Percentiles rank a stretch among this genome's conserved stretches.
Conservation (phyloP, 2,113 vertebrate genomes). For the cattle (Bos taurus) region ARS-UCD2.0 NC_037331.1:67542501-67543000, state of each 20-base stretch:
- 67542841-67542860: not conserved
- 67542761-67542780: not conserved
- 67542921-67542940: not conserved
- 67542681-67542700: not conserved
- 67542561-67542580: not conserved
- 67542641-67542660: not conserved
- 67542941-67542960: not conserved
- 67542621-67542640: not conserved
- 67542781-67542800: not conserved
- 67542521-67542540: constrained; percentile 12
- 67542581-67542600: not conserved
- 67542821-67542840: not conserved
- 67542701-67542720: not conserved
- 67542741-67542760: not conserved
- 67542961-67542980: not conserved
- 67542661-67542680: not conserved
- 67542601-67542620: not conserved
- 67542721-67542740: not conserved
- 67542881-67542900: not conserved
- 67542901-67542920: not conserved
- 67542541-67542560: not conserved
- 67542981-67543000: not conserved
- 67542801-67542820: not conserved
- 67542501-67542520: not conserved
- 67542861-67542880: not conserved